Conservation (phyloP, 2,888 invertebrate genomes). For the Dorcus hopei region DNA sequence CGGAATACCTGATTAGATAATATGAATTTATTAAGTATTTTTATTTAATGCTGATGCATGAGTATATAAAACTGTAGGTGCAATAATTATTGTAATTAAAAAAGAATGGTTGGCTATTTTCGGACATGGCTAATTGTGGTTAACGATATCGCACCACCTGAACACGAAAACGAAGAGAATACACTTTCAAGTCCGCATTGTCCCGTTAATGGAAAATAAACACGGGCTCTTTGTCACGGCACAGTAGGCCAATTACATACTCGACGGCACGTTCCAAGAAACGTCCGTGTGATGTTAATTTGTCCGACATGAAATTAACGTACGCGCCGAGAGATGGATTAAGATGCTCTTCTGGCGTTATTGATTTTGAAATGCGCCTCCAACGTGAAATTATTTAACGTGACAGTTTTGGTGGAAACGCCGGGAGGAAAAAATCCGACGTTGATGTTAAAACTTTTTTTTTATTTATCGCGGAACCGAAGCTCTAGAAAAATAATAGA, state of each 20-base stretch:
- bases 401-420: background rate
- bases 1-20: too few species aligned
- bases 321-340: background rate
- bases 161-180: background rate
- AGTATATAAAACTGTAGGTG: too few species aligned
- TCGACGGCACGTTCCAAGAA: background rate
- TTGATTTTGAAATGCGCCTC: background rate
- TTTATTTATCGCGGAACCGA: too few species aligned
- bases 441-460: too few species aligned
- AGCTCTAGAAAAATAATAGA: too few species aligned
- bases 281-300: background rate
- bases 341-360: background rate
- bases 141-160: background rate
- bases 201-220: constrained; percentile 1
- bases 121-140: background rate
- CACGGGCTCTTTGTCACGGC: background rate
- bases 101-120: background rate
- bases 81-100: too few species aligned
- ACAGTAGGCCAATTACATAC: background rate
- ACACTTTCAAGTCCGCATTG: background rate
- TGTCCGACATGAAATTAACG: background rate
- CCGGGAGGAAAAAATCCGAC: background rate
- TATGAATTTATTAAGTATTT: too few species aligned
- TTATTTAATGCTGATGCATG: too few species aligned
- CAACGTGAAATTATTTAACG: background rate